Percentiles rank a stretch among this genome's conserved stretches.
Conservation (phyloP, 2,113 vertebrate genomes). For the Amblyopsis rosae region DNA sequence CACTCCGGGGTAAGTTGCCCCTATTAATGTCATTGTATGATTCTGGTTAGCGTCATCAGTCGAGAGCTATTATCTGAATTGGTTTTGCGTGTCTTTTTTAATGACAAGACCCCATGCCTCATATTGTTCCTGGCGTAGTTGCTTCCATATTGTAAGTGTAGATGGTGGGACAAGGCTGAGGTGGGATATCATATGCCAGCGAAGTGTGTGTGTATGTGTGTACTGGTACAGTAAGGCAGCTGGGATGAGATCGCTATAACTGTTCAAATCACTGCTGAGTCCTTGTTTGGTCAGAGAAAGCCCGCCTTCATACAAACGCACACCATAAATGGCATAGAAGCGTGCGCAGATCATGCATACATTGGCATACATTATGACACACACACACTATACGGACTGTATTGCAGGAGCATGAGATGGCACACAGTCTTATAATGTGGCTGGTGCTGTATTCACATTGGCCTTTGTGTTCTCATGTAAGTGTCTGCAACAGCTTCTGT, state of each 20-base stretch:
- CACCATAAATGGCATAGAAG: too few species aligned
- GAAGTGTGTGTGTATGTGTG: neutral
- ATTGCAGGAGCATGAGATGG: too few species aligned
- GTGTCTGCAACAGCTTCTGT: neutral
- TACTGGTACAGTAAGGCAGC: neutral
- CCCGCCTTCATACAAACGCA: neutral
- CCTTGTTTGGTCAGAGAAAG: neutral
- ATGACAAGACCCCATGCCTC: neutral
- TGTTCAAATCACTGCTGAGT: slow-evolving; percentile 9
- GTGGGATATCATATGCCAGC: neutral
- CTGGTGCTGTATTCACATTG: too few species aligned
- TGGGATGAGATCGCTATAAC: neutral
- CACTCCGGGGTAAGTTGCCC: neutral
- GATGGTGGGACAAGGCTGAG: neutral
- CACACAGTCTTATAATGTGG: too few species aligned
- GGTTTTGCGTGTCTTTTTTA: neutral
- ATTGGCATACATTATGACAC: too few species aligned
- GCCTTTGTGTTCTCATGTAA: neutral
- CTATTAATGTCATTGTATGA: neutral
- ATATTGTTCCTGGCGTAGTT: neutral
- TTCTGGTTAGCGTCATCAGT: slow-evolving; percentile 2
- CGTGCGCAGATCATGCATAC: too few species aligned
- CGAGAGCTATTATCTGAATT: slow-evolving; percentile 1
- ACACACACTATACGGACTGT: neutral
- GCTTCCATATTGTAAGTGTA: neutral